Evolutionary conservation across 2,113 vertebrate genomes (phyloP).

Genomic region (Pollimyrus isidori): DNA sequence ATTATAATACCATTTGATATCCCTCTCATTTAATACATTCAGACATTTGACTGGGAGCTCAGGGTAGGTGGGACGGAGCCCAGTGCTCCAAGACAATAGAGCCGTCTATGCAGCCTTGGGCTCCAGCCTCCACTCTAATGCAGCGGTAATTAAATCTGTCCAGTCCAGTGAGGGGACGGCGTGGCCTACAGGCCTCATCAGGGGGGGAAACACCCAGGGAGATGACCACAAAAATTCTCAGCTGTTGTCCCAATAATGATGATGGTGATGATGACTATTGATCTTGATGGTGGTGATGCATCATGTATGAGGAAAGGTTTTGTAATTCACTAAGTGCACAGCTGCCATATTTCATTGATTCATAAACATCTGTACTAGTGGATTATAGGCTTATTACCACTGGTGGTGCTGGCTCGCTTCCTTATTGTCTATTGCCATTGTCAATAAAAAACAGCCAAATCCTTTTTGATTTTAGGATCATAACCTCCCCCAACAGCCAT

Average conservation of each 20-base stretch:
- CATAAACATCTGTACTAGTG: background rate
- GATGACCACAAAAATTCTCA: background rate
- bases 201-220: background rate
- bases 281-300: no score
- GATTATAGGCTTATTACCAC: background rate
- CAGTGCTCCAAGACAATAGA: background rate
- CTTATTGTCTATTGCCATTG: background rate
- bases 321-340: background rate
- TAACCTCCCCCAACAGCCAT: background rate
- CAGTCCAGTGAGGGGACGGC: no score
- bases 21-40: no score
- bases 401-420: background rate
- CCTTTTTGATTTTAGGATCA: background rate
- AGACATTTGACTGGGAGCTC: background rate
- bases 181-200: no score
- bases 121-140: background rate
- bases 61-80: background rate
- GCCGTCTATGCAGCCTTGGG: background rate
- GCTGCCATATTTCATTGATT: background rate
- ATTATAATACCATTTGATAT: background rate
- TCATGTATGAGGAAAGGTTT: background rate
- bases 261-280: no score
- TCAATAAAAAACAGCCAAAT: background rate
- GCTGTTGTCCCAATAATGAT: no score
- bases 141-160: background rate